phyloP scores from a whole-genome alignment of 2,797 vertebrate genomes.

The Rhinogobio ventralis region DNA sequence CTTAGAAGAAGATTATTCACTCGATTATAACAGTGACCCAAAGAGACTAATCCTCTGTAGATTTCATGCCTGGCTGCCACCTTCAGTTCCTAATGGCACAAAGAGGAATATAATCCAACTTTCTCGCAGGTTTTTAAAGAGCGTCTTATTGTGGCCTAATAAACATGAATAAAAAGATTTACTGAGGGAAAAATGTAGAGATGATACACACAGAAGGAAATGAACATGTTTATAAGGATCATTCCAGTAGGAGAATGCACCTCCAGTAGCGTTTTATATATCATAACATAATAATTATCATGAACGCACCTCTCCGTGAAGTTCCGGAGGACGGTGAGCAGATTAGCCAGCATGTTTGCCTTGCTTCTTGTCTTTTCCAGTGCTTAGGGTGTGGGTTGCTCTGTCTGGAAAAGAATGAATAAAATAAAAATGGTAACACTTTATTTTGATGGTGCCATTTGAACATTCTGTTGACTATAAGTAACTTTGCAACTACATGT shows the following conservation, averaged over 20 bases:
- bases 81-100: conserved; percentile 24
- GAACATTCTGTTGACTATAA: too few relatives aligned
- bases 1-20: conserved; percentile 43
- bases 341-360: conserved; percentile 41
- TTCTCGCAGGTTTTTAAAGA: conserved; percentile 24
- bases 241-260: background rate
- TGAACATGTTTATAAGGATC: background rate
- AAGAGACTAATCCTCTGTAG: conserved; percentile 35
- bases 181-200: background rate
- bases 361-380: background rate
- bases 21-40: conserved; percentile 30
- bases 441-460: too few relatives aligned
- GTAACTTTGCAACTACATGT: too few relatives aligned
- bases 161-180: conserved; percentile 27
- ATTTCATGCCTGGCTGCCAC: conserved; percentile 6
- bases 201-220: background rate
- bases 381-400: background rate
- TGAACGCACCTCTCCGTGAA: conserved; percentile 48
- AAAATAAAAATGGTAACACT: background rate
- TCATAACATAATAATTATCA: background rate
- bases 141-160: background rate
- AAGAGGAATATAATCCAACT: conserved; percentile 17
- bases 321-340: conserved; percentile 35
- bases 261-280: background rate
- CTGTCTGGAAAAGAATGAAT: conserved; percentile 11